Evolutionary conservation across 2,888 invertebrate species (phyloP).

Genomic region (Ormyrus nitidulus): DNA sequence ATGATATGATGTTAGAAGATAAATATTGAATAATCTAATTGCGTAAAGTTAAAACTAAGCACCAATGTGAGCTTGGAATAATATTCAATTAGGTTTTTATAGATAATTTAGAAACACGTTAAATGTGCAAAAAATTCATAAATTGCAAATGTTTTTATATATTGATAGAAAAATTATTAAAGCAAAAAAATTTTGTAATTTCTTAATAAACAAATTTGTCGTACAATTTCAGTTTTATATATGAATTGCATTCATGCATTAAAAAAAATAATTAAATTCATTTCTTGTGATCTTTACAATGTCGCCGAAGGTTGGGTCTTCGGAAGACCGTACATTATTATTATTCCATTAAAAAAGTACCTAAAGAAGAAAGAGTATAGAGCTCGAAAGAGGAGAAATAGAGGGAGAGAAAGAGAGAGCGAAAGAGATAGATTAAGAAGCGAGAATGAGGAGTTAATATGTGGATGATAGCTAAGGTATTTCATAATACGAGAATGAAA

Average conservation of each 20-base stretch:
- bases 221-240: slow-evolving; percentile 29
- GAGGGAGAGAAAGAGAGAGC: slow-evolving; percentile 32
- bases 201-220: background rate
- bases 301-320: slow-evolving; percentile 36
- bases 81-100: background rate
- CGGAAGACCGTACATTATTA: slow-evolving; percentile 11
- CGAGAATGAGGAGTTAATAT: slow-evolving; percentile 33
- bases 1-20: slow-evolving; percentile 33
- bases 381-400: slow-evolving; percentile 14
- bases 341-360: slow-evolving; percentile 42
- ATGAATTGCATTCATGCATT: slow-evolving; percentile 8
- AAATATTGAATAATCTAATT: slow-evolving; percentile 37
- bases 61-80: slow-evolving; percentile 16
- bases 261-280: slow-evolving; percentile 10
- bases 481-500: slow-evolving; percentile 22
- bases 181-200: background rate
- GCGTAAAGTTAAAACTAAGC: slow-evolving; percentile 40
- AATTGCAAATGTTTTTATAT: no score
- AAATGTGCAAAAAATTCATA: no score
- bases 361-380: slow-evolving; percentile 26
- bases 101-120: background rate
- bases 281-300: slow-evolving; percentile 29
- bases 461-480: slow-evolving; percentile 11
- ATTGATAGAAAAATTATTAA: background rate
- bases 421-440: slow-evolving; percentile 27